phyloP scores from a whole-genome alignment of 1,140 invertebrate species.

The Leptinotarsa lineolata region DNA sequence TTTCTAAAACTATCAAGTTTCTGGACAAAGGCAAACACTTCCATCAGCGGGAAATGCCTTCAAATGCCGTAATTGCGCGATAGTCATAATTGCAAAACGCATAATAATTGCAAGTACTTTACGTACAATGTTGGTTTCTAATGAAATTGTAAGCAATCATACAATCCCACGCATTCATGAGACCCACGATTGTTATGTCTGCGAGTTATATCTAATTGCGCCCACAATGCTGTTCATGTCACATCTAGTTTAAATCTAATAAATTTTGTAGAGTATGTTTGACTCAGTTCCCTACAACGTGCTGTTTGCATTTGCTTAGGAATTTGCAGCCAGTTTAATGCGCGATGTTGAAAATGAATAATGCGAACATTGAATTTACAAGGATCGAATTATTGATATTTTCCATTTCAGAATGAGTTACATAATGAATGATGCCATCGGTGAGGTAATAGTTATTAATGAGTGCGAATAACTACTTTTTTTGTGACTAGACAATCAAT shows the following conservation, averaged over 20 bases:
- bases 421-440: too few relatives aligned
- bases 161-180: background rate
- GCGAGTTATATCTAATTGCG: background rate
- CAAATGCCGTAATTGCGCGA: background rate
- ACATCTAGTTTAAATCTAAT: background rate
- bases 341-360: too few relatives aligned
- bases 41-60: background rate
- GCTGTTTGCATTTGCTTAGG: background rate
- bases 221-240: background rate
- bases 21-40: background rate
- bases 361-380: too few relatives aligned
- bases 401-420: too few relatives aligned
- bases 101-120: background rate
- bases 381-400: too few relatives aligned
- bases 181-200: slow-evolving; percentile 7
- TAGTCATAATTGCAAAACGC: background rate
- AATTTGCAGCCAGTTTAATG: too few relatives aligned
- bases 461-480: too few relatives aligned
- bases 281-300: slow-evolving; percentile 1
- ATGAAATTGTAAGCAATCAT: slow-evolving; percentile 6
- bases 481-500: too few relatives aligned
- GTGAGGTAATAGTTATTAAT: too few relatives aligned
- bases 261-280: background rate
- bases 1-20: too few relatives aligned
- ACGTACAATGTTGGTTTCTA: background rate